Base-by-base conservation (phyloP, 2,888 invertebrate species). In the Macropis europaea region DNA sequence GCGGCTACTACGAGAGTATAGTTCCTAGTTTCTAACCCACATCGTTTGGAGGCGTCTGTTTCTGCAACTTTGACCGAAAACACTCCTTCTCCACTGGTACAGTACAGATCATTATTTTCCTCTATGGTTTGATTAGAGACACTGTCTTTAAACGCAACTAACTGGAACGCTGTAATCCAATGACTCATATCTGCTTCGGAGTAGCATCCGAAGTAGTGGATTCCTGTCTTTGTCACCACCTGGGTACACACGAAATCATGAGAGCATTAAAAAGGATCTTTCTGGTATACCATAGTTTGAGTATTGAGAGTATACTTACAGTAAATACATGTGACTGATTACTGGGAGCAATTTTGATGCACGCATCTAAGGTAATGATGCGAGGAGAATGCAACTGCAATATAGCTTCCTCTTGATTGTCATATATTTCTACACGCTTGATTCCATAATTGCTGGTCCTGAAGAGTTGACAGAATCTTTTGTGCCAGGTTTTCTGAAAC, bases 101-200 rank as follows among this genome's bases (percentile, higher is more conserved):
- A 96, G 87, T 96, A 97, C n/a, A 97, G 91, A 89, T 96, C 96
- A 90, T 96, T 96, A 84, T 96, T 96, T 91, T 96, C 96, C 90
- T 96, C 96, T 85, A 96, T 94, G 13, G 92, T 92, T 43, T 93
- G 93, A 77, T 89, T 91, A 0, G 93, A 92, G 60, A 92, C 91
- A 82, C 91, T 92, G 69, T 94, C 95, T 84, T 94, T 94, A 86
- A 97, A 97, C 0, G 96, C 96, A 26, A 97, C 95, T 9, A 94
- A 93, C 86, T 96, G 96, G 62, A 97, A 91, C 3, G 95, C 95
- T 71, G 91, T 92, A 13, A 96, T 93, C 97, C 97, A 97, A 84
- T 94, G 94, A 56, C 93, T 91, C 82, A 95, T 93, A 81, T 95
- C 95, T 22, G 93, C 90, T 86, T 95, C 95, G 22, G 93, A 93